phyloP scores from a whole-genome alignment of 2,888 invertebrate genomes.

The Tipula vernalis region DNA sequence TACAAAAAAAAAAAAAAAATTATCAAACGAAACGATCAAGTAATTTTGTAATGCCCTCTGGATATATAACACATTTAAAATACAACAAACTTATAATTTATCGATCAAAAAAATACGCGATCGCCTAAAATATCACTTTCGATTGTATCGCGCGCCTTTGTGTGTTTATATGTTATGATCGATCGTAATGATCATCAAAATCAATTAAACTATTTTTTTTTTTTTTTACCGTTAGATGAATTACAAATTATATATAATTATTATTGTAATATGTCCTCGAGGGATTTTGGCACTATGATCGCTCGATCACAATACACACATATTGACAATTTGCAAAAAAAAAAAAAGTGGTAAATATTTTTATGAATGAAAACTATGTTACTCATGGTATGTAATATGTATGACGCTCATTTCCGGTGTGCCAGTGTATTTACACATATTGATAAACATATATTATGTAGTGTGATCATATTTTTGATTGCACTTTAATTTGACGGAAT shows the following conservation, averaged over 20 bases:
- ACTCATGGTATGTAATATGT: neutral
- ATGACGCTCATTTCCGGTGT: neutral
- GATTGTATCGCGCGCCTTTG: neutral
- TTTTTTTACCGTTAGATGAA: neutral
- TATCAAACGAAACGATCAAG: neutral
- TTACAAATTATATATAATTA: slow-evolving; percentile 4
- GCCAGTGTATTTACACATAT: neutral
- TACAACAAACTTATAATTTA: slow-evolving; percentile 4
- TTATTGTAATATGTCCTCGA: neutral
- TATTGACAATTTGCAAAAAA: neutral
- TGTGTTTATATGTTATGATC: neutral
- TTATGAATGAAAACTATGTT: neutral
- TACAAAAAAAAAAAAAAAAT: no score
- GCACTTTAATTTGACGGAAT: slow-evolving; percentile 5
- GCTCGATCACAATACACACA: neutral
- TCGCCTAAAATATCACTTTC: slow-evolving; percentile 4
- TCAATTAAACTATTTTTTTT: neutral
- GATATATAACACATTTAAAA: neutral
- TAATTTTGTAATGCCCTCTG: slow-evolving; percentile 5
- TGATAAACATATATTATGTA: neutral
- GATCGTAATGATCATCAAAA: neutral
- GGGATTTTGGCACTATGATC: neutral
- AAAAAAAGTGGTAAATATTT: neutral
- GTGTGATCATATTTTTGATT: slow-evolving; percentile 5
- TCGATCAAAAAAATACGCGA: neutral